Conservation (phyloP, 2,888 invertebrate species). For the Lycaena phlaeas region DNA sequence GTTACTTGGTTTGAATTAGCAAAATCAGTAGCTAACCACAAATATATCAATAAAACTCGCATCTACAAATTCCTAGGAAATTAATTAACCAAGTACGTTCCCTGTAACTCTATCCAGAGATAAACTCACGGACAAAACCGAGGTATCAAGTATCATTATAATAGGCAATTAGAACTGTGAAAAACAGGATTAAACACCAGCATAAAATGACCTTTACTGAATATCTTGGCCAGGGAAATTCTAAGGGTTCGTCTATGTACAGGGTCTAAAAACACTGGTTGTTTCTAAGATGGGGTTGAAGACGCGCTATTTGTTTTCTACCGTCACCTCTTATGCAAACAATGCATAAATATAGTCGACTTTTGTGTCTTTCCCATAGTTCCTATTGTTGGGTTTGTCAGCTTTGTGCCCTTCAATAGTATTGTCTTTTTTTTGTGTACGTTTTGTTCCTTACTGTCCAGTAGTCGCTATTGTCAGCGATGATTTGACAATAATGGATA, state of each 20-base stretch:
- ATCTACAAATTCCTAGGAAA: too few species aligned
- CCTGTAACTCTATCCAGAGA: slow-evolving; percentile 15
- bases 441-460: slow-evolving; percentile 1
- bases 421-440: slow-evolving; percentile 38
- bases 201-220: slow-evolving; percentile 22
- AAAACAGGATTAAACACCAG: slow-evolving; percentile 33
- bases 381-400: slow-evolving; percentile 58
- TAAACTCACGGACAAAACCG: slow-evolving; percentile 21
- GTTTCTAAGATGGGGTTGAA: slow-evolving; percentile 42
- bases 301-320: slow-evolving; percentile 61
- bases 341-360: slow-evolving; percentile 55
- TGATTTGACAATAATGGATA: slow-evolving; percentile 9
- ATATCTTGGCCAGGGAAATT: too few species aligned
- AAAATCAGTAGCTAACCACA: too few species aligned
- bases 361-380: slow-evolving; percentile 57
- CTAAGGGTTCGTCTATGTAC: too few species aligned
- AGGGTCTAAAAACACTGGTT: too few species aligned
- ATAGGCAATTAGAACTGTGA: slow-evolving; percentile 64
- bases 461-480: slow-evolving; percentile 1
- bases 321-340: slow-evolving; percentile 67
- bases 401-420: slow-evolving; percentile 41
- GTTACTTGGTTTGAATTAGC: too few species aligned
- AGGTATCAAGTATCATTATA: slow-evolving; percentile 66
- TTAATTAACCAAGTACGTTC: slow-evolving; percentile 3
- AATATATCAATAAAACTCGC: too few species aligned